Evolutionary conservation across 1,140 invertebrate species (phyloP), one percentile per base, ranked within the genome.

Genomic region (Achatina immaculata): DNA sequence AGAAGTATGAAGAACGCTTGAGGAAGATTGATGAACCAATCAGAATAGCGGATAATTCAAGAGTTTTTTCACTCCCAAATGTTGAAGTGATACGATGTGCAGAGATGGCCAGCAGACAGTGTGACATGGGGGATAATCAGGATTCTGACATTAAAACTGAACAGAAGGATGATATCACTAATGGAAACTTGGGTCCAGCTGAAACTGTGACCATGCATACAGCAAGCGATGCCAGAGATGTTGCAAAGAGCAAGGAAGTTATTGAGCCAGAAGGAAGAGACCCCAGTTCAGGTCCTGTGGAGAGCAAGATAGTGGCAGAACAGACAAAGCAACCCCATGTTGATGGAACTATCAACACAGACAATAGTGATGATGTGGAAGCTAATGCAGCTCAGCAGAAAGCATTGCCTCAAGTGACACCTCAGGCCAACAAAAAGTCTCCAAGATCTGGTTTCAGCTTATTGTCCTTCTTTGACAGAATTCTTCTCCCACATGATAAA

Each of bases 381-480:
- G 21, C 16, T 16, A 43, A 38, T 28, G 11, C 42, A 6, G 4
- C 42, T 40, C 51, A 4, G 2, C 51, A 6, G 36, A 76, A 38
- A 58, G 3, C 74, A 19, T 34, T 24, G 7, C 31, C 76, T 43
- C 58, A 28, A 19, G 31, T 62, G 28, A 66, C 28, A 28, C 55
- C 62, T 3, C 75, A 9, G 36, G 40, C 36, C n/a, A 24, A 62
- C 16, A 71, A 38, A 43, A 80, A 80, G 38, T 55, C 43, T 28
- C 68, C 78, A 24, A 48, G 78, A 24, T 72, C 78, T 48, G 66
- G 66, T 1, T 80, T 80, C 48, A 80, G 78, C 38, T 19, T 80
- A 7, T 36, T 80, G 14, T 71, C 66, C 6, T 80, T 80, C 45
- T 80, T 80, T 72, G 78, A 80, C 68, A 40, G 78, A 28, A 71